Conservation (phyloP, 2,113 vertebrate species). For the Delphinapterus leucas region DNA sequence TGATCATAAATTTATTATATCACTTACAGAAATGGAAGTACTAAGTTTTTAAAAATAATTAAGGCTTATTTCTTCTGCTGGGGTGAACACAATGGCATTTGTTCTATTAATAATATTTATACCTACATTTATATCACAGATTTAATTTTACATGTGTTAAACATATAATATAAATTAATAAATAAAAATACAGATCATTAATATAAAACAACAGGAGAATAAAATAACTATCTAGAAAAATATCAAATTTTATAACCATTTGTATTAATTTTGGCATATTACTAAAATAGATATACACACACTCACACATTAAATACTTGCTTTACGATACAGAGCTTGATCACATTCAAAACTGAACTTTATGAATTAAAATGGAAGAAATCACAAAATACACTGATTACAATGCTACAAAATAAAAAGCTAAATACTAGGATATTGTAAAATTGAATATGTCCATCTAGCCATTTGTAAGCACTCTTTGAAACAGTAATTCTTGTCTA, state of each 20-base stretch:
- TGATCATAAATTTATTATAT: neutral
- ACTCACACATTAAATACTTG: neutral
- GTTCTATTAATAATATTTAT: neutral
- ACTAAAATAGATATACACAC: neutral
- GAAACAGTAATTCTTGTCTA: neutral
- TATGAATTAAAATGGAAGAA: neutral
- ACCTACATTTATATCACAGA: neutral
- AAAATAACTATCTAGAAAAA: neutral
- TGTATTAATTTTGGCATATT: neutral
- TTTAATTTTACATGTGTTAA: neutral
- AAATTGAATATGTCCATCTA: neutral
- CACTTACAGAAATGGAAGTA: neutral
- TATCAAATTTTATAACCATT: neutral
- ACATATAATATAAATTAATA: neutral
- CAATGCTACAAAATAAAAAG: neutral
- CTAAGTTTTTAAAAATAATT: neutral
- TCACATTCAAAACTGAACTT: neutral
- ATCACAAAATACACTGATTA: neutral
- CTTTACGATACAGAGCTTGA: neutral
- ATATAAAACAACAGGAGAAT: neutral
- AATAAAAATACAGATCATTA: neutral
- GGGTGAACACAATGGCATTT: neutral
- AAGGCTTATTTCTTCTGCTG: neutral
- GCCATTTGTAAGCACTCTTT: neutral
- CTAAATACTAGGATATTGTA: neutral